Conservation (phyloP, 2,888 invertebrate species). For the Dolomedes plantarius region DNA sequence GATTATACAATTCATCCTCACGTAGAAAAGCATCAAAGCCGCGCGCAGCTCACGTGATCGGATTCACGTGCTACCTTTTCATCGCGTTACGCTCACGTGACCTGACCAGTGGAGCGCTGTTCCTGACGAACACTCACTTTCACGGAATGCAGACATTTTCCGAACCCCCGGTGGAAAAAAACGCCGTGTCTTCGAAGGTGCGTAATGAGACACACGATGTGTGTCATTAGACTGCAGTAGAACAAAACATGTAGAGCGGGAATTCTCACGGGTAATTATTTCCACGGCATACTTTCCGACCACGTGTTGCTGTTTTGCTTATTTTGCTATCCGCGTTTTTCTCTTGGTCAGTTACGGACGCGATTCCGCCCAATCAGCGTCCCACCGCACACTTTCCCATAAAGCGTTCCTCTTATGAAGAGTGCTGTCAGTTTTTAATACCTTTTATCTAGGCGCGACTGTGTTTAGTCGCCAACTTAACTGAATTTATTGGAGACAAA, state of each 20-base stretch:
- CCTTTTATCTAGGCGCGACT: too few species aligned
- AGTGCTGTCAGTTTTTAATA: too few species aligned
- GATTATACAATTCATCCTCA: not conserved
- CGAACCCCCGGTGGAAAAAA: not conserved
- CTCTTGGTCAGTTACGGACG: too few species aligned
- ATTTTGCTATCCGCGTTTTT: too few species aligned
- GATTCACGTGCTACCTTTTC: conserved; percentile 11
- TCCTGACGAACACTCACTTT: conserved; percentile 10
- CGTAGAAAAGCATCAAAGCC: not conserved
- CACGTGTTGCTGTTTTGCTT: not conserved
- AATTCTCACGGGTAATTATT: not conserved
- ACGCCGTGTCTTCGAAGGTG: not conserved
- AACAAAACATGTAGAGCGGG: not conserved
- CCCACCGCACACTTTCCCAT: too few species aligned
- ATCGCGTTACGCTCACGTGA: conserved; percentile 20
- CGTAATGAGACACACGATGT: not conserved
- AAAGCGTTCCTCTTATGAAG: too few species aligned
- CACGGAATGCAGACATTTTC: conserved; percentile 5
- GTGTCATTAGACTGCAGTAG: not conserved
- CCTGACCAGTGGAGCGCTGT: conserved; percentile 1
- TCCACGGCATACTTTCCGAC: not conserved
- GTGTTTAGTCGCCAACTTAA: too few species aligned
- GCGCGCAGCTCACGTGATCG: not conserved
- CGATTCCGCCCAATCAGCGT: too few species aligned
- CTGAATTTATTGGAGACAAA: too few species aligned